Conservation (phyloP, 1,140 invertebrate genomes). For the Caenorhabditis remanei region DNA sequence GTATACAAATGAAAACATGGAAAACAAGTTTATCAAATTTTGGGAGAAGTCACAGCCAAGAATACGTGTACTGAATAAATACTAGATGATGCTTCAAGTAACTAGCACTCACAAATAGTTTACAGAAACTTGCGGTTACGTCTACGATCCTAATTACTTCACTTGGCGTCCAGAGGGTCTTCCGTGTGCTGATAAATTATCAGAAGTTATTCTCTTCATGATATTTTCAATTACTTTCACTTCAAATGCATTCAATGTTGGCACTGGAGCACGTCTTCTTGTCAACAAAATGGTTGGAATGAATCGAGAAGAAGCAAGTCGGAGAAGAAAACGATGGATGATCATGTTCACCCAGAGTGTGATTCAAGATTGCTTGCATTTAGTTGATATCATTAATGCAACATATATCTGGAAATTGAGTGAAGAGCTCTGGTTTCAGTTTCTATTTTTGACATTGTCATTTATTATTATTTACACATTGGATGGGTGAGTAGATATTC, state of each 20-base stretch:
- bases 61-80: neutral
- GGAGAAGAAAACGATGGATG: slow-evolving; percentile 28
- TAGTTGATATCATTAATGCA: slow-evolving; percentile 6
- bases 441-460: slow-evolving; percentile 3
- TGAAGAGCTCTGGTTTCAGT: slow-evolving; percentile 34
- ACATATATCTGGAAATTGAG: slow-evolving; percentile 25
- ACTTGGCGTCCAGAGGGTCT: slow-evolving; percentile 1
- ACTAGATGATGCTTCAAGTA: neutral
- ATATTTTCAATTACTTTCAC: neutral
- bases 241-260: slow-evolving; percentile 18
- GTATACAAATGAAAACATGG: no score
- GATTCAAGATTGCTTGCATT: slow-evolving; percentile 30
- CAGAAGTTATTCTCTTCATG: neutral
- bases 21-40: no score
- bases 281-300: slow-evolving; percentile 29
- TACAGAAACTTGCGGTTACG: slow-evolving; percentile 20
- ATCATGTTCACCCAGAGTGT: slow-evolving; percentile 37
- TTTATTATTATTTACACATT: slow-evolving; percentile 24
- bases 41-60: no score
- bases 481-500: neutral
- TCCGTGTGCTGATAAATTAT: neutral
- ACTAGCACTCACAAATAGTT: neutral
- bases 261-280: slow-evolving; percentile 1
- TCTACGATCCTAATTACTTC: slow-evolving; percentile 13
- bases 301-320: neutral